phyloP scores from a whole-genome alignment of 2,113 vertebrate genomes.

The Hypocryptadius cinnamomeus region DNA sequence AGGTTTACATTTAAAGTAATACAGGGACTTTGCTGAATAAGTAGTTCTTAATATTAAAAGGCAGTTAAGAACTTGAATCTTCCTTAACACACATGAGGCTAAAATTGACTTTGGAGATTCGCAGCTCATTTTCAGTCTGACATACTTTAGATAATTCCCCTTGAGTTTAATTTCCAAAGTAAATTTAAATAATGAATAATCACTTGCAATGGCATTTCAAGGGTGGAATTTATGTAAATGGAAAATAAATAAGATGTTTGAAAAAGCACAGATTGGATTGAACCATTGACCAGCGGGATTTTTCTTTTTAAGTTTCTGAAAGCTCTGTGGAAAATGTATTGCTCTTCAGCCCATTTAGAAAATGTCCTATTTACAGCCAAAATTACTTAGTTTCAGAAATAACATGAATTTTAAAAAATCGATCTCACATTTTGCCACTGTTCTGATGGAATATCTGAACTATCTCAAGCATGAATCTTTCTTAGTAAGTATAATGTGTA shows the following conservation, averaged over 20 bases:
- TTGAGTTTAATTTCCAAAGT: conserved; percentile 20
- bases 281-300: background rate
- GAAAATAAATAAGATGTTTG: background rate
- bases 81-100: background rate
- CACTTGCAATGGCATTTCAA: background rate
- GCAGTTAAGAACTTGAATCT: conserved; percentile 25
- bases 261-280: background rate
- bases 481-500: background rate
- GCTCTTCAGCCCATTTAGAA: background rate
- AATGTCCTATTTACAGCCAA: background rate
- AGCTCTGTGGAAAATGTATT: background rate
- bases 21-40: background rate
- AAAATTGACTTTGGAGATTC: conserved; percentile 23
- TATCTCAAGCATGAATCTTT: background rate
- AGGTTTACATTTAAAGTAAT: background rate
- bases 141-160: background rate
- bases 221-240: background rate
- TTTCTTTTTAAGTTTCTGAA: background rate
- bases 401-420: background rate
- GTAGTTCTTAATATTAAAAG: conserved; percentile 18
- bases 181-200: conserved; percentile 16
- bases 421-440: background rate
- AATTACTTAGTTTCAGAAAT: background rate
- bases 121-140: background rate
- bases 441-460: background rate